A percentile compares a stretch with the other conserved stretches of the same genome.
Conservation (phyloP, 2,888 invertebrate genomes). For the Gandaritis pyraliata region DNA sequence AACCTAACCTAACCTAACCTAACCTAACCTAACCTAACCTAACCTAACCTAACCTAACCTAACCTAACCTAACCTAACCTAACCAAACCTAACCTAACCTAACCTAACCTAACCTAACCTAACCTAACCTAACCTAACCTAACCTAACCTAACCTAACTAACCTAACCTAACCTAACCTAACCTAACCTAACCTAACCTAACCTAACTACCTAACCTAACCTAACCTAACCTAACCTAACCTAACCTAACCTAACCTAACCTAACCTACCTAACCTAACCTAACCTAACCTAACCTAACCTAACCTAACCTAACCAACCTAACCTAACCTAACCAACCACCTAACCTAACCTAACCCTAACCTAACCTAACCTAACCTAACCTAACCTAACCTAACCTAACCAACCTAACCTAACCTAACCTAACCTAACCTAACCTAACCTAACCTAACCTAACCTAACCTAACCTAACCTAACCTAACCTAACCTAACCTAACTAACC, state of each 20-base stretch:
- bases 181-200: conserved; percentile 20
- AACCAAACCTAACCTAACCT: conserved; percentile 32
- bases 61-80: conserved; percentile 29
- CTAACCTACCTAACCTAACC: conserved; percentile 20
- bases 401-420: conserved; percentile 20
- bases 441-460: conserved; percentile 20
- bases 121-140: conserved; percentile 33
- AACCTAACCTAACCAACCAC: conserved; percentile 17
- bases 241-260: conserved; percentile 19
- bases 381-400: conserved; percentile 20
- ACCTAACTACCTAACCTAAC: conserved; percentile 18
- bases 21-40: conserved; percentile 34
- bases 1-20: conserved; percentile 27
- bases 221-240: conserved; percentile 20
- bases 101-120: conserved; percentile 33
- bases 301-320: conserved; percentile 19
- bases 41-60: conserved; percentile 28
- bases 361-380: conserved; percentile 20
- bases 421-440: conserved; percentile 18
- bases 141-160: conserved; percentile 33
- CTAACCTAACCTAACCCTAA: conserved; percentile 18
- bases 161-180: conserved; percentile 26
- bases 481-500: conserved; percentile 20
- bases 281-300: conserved; percentile 20
- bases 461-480: conserved; percentile 21